Evolutionary conservation across 2,888 invertebrate genomes (phyloP).

Genomic region (Hypselothyrea guttata): DNA sequence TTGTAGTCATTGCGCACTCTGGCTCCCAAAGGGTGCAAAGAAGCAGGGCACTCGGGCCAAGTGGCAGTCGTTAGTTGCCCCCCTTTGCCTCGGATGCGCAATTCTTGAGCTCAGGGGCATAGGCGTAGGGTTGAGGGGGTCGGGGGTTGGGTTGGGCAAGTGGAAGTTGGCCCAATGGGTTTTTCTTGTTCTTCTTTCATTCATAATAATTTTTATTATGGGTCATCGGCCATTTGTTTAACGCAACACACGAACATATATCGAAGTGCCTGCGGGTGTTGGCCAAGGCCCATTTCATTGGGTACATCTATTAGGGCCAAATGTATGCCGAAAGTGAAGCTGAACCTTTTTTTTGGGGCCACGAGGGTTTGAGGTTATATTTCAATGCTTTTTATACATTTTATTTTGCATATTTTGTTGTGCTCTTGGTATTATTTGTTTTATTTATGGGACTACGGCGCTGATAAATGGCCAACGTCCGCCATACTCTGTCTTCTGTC

Average conservation of each 20-base stretch:
- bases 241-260: slow-evolving; percentile 45
- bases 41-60: slow-evolving; percentile 15
- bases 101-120: slow-evolving; percentile 34
- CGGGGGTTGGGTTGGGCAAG: slow-evolving; percentile 4
- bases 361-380: slow-evolving; percentile 25
- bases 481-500: slow-evolving; percentile 34
- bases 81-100: slow-evolving; percentile 11
- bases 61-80: slow-evolving; percentile 20
- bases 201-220: slow-evolving; percentile 78
- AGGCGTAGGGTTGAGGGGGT: slow-evolving; percentile 1
- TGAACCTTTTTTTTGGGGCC: slow-evolving; percentile 40
- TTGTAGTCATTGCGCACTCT: slow-evolving; percentile 4
- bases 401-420: slow-evolving; percentile 70
- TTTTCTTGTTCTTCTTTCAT: slow-evolving; percentile 72
- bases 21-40: slow-evolving; percentile 41
- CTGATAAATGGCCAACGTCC: slow-evolving; percentile 69
- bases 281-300: slow-evolving; percentile 59
- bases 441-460: slow-evolving; percentile 66
- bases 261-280: slow-evolving; percentile 34
- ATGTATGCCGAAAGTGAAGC: slow-evolving; percentile 58
- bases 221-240: slow-evolving; percentile 78
- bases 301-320: slow-evolving; percentile 71
- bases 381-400: slow-evolving; percentile 54
- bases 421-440: slow-evolving; percentile 63
- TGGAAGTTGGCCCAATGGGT: slow-evolving; percentile 55